These are phyloP conservation scores for Myanophis thanlyinensis DNA, from an alignment of 2,113 vertebrate genomes.

Conservation along the genomic window DNA sequence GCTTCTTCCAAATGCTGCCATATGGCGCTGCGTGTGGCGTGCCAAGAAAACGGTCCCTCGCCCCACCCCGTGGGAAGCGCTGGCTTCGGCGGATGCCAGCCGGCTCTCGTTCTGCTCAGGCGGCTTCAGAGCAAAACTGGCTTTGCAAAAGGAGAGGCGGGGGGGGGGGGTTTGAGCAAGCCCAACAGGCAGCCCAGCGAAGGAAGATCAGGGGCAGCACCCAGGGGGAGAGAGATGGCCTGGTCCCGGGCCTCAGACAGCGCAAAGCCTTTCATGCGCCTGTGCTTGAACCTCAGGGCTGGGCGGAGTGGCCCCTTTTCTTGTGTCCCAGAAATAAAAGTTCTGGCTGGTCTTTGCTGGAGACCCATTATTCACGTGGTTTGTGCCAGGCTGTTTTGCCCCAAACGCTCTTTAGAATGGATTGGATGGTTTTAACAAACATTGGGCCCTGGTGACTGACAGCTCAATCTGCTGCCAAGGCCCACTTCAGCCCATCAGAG, in stretches of 20 bases:
- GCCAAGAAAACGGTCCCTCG: slow-evolving; percentile 4
- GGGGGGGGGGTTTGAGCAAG: no score
- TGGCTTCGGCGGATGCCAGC: not conserved
- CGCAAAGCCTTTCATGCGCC: no score
- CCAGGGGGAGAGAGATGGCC: not conserved
- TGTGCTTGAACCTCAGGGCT: not conserved
- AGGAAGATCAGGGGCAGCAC: not conserved
- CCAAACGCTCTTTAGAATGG: not conserved
- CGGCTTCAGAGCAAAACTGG: not conserved
- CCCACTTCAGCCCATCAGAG: not conserved
- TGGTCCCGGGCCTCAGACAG: not conserved
- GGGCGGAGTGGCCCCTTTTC: not conserved
- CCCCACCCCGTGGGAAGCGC: not conserved
- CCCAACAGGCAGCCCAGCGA: not conserved
- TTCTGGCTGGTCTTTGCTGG: not conserved
- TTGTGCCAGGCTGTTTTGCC: not conserved
- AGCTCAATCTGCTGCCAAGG: not conserved
- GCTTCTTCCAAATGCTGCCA: not conserved
- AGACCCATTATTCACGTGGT: not conserved
- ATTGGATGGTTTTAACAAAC: not conserved
- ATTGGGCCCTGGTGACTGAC: no score
- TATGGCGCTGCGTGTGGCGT: not conserved
- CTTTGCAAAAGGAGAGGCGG: not conserved
- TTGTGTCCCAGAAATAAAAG: not conserved
- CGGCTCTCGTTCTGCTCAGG: not conserved